phyloP scores from a whole-genome alignment of 2,888 invertebrate genomes.

The Dione vanillae region DNA sequence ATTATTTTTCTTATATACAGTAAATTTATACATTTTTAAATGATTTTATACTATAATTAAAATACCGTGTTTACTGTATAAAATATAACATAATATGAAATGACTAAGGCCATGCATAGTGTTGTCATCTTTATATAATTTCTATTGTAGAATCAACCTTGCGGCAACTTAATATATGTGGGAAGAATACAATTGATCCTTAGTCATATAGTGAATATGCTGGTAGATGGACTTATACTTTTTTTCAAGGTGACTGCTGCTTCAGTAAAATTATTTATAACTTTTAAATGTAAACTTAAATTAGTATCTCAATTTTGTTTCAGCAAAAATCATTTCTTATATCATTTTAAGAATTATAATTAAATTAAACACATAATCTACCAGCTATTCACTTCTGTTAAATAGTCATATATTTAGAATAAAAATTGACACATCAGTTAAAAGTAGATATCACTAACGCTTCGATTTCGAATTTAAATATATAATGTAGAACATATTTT shows the following conservation, averaged over 20 bases:
- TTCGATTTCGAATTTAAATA: constrained; percentile 26
- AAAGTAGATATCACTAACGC: constrained; percentile 15
- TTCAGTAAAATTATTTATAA: too few species aligned
- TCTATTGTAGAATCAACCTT: constrained; percentile 27
- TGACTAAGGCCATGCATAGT: constrained; percentile 34
- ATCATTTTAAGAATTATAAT: too few species aligned
- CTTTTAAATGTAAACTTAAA: too few species aligned
- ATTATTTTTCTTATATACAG: too few species aligned
- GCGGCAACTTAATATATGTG: constrained; percentile 35
- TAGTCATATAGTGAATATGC: constrained; percentile 28
- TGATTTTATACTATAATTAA: too few species aligned
- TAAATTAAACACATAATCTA: background rate
- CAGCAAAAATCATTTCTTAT: too few species aligned
- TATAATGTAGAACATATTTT: constrained; percentile 16
- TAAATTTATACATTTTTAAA: too few species aligned
- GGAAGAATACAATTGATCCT: constrained; percentile 38
- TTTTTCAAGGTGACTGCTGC: background rate
- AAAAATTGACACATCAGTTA: background rate
- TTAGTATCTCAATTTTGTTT: too few species aligned
- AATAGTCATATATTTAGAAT: constrained; percentile 20
- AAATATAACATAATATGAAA: background rate
- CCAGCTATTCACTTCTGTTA: constrained; percentile 7
- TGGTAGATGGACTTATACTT: background rate
- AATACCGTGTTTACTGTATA: too few species aligned
- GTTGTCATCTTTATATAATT: constrained; percentile 24